These are phyloP conservation scores for Phalacrocorax carbo DNA, from an alignment of 2,113 vertebrate species.

Conservation along the genomic window DNA sequence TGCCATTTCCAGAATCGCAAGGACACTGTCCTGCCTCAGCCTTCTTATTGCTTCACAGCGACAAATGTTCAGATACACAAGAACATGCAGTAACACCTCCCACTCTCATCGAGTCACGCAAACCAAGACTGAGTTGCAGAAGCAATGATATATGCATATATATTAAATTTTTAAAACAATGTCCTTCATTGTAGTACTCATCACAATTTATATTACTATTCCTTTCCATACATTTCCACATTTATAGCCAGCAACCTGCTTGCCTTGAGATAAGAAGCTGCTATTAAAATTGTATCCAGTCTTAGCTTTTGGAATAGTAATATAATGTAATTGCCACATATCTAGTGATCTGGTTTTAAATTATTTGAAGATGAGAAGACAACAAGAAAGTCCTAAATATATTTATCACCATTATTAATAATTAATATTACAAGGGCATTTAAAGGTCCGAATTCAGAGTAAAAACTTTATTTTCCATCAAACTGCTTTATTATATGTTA, in stretches of 20 bases:
- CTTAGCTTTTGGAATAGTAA: background rate
- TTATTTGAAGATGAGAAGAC: background rate
- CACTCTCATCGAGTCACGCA: background rate
- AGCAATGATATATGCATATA: background rate
- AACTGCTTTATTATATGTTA: background rate
- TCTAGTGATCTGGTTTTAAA: background rate
- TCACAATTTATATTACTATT: background rate
- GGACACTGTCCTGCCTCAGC: background rate
- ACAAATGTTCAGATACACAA: background rate
- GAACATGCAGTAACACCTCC: background rate
- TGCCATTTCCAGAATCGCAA: background rate
- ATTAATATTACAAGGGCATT: background rate
- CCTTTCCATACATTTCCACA: background rate
- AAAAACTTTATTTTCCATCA: background rate
- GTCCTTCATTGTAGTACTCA: background rate
- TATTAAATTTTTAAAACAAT: background rate
- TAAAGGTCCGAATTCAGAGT: background rate
- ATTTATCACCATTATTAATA: background rate
- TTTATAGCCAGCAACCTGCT: background rate
- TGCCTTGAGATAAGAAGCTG: background rate
- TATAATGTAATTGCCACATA: background rate
- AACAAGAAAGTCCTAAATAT: background rate
- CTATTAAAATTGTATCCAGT: background rate
- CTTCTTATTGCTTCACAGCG: background rate
- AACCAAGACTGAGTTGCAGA: background rate